Evolutionary conservation across 2,888 invertebrate species (phyloP), one percentile per base, ranked within the genome.

Genomic region (Globia sparganii): DNA sequence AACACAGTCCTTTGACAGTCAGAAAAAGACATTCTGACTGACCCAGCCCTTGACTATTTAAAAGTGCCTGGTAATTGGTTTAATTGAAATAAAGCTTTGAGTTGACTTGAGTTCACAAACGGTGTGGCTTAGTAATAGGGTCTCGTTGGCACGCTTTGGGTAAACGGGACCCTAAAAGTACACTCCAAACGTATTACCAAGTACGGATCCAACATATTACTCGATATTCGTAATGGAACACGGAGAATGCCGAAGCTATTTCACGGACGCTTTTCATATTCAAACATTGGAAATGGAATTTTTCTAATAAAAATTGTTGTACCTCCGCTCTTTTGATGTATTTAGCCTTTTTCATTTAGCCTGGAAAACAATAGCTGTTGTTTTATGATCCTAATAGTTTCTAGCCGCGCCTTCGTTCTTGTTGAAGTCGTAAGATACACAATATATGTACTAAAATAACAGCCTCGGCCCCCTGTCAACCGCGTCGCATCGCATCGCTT

Each of bases 251-350:
- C 69, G 56, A 77, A 84, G 77, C 81, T 77, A 81, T 85, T 82
- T 58, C 78, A 80, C 70, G 76, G 72, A 49, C 66, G 81, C 65
- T 86, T 87, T 88, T 83, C 81, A 82, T 83, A 85, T 83, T 84
- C 82, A 81, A 87, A 86, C 85, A 83, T 83, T 85, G 71, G 67
- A 76, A 80, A 83, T 81, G 77, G 83, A 78, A 82, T 85, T 84
- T 81, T 80, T 80, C 65, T 75, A 81, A 84, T 85, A 83, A 84
- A 85, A 86, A 83, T 80, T 81, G 79, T 80, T 56, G 72, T 72
- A 77, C 69, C 49, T 79, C 28, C 37, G 68, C 53, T 78, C 70
- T 65, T 83, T 72, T 76, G 73, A 75, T 78, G 78, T 77, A 70
- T 81, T 80, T n/a, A 25, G 8, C 28, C n/a, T 28, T 74, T 69